Evolutionary conservation across 2,888 invertebrate species (phyloP).

Genomic region (Beris chalybata): DNA sequence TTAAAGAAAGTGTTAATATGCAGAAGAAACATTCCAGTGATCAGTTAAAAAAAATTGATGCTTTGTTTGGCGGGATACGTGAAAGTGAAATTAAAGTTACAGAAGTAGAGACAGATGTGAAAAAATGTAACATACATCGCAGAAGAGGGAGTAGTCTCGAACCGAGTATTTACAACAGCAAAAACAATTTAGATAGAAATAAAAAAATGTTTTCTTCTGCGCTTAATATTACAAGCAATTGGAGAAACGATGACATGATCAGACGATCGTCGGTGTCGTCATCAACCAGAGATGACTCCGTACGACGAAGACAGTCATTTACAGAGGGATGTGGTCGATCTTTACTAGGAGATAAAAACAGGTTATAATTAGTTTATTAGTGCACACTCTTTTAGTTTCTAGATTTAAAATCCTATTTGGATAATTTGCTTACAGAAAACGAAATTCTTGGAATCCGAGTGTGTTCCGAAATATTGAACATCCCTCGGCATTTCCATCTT

Average conservation of each 20-base stretch:
- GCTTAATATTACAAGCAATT: constrained; percentile 18
- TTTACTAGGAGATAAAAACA: constrained; percentile 27
- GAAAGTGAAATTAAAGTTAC: constrained; percentile 56
- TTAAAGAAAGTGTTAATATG: constrained; percentile 5
- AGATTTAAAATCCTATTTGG: constrained; percentile 3
- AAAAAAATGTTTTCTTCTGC: constrained; percentile 47
- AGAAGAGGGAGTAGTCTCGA: constrained; percentile 48
- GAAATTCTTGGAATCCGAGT: constrained; percentile 37
- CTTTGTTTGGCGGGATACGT: constrained; percentile 36
- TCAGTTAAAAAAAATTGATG: constrained; percentile 40
- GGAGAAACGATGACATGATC: constrained; percentile 9
- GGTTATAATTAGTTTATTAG: constrained; percentile 26
- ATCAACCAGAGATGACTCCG: constrained; percentile 27
- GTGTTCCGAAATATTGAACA: constrained; percentile 63
- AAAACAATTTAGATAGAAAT: constrained; percentile 24
- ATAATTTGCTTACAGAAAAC: constrained; percentile 35
- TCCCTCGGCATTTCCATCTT: constrained; percentile 71
- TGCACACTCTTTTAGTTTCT: not conserved
- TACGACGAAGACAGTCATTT: constrained; percentile 35
- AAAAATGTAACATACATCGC: constrained; percentile 74
- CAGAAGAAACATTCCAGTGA: constrained; percentile 32
- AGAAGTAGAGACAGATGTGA: constrained; percentile 61
- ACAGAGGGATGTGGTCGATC: constrained; percentile 33
- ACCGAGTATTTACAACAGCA: constrained; percentile 28
- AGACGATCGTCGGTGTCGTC: constrained; percentile 25